These are phyloP conservation scores for Propithecus perrieri DNA, from an alignment of 2,797 vertebrate genomes.

Conservation along the genomic window DNA sequence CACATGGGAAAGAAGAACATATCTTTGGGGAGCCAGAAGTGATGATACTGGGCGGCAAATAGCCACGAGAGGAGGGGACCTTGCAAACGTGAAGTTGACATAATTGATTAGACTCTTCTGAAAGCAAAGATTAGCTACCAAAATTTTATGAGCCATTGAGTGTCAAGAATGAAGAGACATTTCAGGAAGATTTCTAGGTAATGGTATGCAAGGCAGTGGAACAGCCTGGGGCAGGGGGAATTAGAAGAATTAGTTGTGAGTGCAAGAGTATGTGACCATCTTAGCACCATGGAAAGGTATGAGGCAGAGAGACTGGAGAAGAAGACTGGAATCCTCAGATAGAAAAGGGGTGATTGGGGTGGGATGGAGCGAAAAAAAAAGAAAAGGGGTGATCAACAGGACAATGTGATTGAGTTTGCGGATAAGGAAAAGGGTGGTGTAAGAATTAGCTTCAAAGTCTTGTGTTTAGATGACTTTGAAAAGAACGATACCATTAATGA, in stretches of 20 bases:
- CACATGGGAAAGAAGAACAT: background rate
- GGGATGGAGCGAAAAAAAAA: too few species aligned
- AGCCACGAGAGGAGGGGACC: background rate
- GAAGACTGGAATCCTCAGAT: background rate
- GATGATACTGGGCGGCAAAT: background rate
- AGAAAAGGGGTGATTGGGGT: background rate
- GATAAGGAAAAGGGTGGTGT: background rate
- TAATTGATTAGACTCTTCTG: background rate
- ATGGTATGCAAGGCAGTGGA: background rate
- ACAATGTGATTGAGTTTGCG: background rate
- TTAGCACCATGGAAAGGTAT: background rate
- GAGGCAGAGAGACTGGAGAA: background rate
- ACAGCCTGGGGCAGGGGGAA: too few species aligned
- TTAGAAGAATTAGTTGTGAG: background rate
- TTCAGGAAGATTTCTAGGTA: conserved; percentile 23
- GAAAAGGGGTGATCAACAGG: background rate
- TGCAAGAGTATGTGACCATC: background rate
- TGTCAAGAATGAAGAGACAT: background rate
- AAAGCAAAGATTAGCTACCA: background rate
- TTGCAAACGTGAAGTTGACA: background rate
- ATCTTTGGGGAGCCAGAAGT: background rate
- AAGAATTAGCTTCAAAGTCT: background rate
- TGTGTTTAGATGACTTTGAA: background rate
- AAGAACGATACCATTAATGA: background rate
- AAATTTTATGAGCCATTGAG: background rate